Evolutionary conservation across 1,140 invertebrate species (phyloP).

Genomic region (Paracyclopina nana): DNA sequence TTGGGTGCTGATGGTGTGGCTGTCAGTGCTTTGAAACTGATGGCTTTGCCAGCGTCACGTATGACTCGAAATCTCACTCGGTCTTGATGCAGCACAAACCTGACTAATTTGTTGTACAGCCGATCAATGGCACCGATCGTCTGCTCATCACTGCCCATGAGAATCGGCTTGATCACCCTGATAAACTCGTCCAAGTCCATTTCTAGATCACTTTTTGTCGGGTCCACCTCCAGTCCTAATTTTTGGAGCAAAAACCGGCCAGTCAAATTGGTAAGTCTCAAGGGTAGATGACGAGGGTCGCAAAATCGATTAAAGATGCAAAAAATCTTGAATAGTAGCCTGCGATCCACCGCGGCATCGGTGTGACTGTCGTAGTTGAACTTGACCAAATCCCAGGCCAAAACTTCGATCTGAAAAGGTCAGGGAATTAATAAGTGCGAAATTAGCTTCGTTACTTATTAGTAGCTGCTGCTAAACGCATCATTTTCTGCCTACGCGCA

Average conservation of each 20-base stretch:
- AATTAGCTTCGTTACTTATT: no score
- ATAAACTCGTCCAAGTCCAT: neutral
- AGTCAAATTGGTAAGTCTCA: neutral
- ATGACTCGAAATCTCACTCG: neutral
- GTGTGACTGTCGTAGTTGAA: neutral
- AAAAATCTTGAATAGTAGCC: neutral
- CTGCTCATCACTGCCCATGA: neutral
- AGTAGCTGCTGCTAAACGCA: no score
- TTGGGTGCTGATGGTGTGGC: no score
- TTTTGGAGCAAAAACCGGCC: neutral
- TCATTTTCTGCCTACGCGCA: no score
- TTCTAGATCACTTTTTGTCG: neutral
- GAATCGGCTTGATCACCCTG: neutral
- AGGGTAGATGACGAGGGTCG: neutral
- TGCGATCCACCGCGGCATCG: neutral
- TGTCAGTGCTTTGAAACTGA: no score
- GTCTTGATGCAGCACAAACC: neutral
- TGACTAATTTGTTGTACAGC: neutral
- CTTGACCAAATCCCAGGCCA: neutral
- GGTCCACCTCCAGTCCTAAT: neutral
- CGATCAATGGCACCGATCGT: no score
- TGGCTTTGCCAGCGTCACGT: no score
- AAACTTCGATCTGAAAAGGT: no score
- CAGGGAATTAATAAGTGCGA: no score
- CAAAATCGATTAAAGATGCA: neutral